Percentiles rank a stretch among this genome's conserved stretches.
These are phyloP conservation scores for Mongoloraphidia duomilia DNA, from an alignment of 2,888 invertebrate species.

Conservation along the genomic window DNA sequence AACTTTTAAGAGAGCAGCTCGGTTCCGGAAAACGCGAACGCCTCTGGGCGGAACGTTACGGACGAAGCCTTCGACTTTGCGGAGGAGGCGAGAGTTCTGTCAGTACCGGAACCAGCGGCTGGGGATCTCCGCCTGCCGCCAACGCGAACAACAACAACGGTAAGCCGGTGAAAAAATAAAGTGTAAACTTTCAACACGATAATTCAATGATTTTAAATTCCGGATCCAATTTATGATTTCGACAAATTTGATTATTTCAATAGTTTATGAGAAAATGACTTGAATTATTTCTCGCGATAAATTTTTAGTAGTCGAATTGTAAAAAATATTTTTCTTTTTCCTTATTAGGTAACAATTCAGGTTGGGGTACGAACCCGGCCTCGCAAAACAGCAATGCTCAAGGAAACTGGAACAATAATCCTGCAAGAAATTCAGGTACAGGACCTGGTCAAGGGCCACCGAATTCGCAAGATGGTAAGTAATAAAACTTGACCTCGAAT, in stretches of 20 bases:
- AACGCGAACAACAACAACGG: slow-evolving; percentile 44
- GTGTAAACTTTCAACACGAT: not conserved
- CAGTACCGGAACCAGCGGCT: slow-evolving; percentile 57
- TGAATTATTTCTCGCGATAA: not conserved
- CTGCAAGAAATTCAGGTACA: slow-evolving; percentile 26
- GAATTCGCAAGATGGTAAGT: slow-evolving; percentile 25
- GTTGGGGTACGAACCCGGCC: slow-evolving; percentile 33
- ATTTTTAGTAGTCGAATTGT: slow-evolving; percentile 1
- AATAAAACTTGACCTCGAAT: not conserved
- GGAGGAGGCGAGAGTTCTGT: slow-evolving; percentile 74
- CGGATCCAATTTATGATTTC: not conserved
- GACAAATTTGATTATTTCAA: not conserved
- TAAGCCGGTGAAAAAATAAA: slow-evolving; percentile 21
- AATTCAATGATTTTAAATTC: not conserved
- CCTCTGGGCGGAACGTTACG: slow-evolving; percentile 16
- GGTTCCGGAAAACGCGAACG: slow-evolving; percentile 11
- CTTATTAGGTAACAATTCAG: slow-evolving; percentile 24
- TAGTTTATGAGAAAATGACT: not conserved
- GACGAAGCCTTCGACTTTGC: slow-evolving; percentile 43
- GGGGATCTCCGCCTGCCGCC: slow-evolving; percentile 62
- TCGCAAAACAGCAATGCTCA: slow-evolving; percentile 28
- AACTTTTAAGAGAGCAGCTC: slow-evolving; percentile 31
- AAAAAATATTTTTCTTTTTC: not conserved
- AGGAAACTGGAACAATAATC: slow-evolving; percentile 28
- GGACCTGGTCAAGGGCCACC: slow-evolving; percentile 20